Conservation (phyloP, 2,888 invertebrate genomes). For the Helobdella robusta region DNA sequence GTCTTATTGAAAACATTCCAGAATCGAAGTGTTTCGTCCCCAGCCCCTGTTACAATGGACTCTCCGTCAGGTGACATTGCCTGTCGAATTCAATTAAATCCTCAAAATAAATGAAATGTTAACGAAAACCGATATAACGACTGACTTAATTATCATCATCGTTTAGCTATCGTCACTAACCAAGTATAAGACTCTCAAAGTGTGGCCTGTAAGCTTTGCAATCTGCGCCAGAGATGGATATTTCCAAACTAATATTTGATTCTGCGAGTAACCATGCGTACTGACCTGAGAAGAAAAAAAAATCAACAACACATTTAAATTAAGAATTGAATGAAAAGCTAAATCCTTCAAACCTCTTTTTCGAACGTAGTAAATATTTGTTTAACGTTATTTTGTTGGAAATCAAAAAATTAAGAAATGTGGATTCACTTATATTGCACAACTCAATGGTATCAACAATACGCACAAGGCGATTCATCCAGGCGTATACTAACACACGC, state of each 20-base stretch:
- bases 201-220: slow-evolving; percentile 50
- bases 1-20: slow-evolving; percentile 99
- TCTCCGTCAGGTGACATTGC: slow-evolving; percentile 78
- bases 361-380: too few species aligned
- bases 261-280: slow-evolving; percentile 88
- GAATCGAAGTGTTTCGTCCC: slow-evolving; percentile 85
- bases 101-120: too few species aligned
- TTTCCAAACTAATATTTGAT: slow-evolving; percentile 93
- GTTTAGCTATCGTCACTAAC: too few species aligned
- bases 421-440: too few species aligned
- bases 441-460: too few species aligned
- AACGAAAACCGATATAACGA: neutral
- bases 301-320: neutral
- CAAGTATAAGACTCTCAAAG: slow-evolving; percentile 44
- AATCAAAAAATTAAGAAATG: too few species aligned
- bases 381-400: too few species aligned
- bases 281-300: slow-evolving; percentile 52
- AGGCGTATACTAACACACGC: too few species aligned
- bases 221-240: slow-evolving; percentile 79
- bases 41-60: slow-evolving; percentile 84
- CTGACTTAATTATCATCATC: neutral
- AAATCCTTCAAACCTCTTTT: too few species aligned
- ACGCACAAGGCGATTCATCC: too few species aligned
- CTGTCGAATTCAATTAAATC: too few species aligned
- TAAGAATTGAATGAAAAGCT: neutral